Conservation (phyloP, 2,113 vertebrate species). For the Sinocyclocheilus grahami region DNA sequence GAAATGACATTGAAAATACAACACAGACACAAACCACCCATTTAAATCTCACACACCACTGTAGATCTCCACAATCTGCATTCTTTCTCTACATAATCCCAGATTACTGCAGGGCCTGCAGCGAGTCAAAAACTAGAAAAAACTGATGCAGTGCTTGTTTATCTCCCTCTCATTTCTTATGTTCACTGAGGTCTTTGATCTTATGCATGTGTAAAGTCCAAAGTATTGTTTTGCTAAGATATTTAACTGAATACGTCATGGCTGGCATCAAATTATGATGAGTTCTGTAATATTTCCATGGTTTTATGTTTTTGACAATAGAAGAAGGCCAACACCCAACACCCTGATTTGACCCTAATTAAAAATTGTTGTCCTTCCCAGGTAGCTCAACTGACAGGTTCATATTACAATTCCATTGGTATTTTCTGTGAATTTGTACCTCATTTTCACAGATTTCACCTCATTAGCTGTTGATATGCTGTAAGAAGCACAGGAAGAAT, state of each 20-base stretch:
- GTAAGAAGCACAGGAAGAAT: not conserved
- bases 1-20: not conserved
- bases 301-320: constrained; percentile 53
- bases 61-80: constrained; percentile 3
- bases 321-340: constrained; percentile 46
- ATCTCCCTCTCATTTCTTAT: not conserved
- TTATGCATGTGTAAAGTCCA: not conserved
- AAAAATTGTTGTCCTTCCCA: constrained; percentile 58
- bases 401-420: constrained; percentile 47
- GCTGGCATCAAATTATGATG: not conserved
- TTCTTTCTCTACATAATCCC: not conserved
- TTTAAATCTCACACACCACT: not conserved
- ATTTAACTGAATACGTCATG: constrained; percentile 32
- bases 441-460: not conserved
- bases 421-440: not conserved
- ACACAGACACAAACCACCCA: not conserved
- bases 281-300: constrained; percentile 37
- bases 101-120: not conserved
- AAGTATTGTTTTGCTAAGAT: not conserved
- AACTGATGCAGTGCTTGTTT: not conserved
- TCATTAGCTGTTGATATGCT: not conserved
- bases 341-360: constrained; percentile 56
- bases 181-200: too few relatives aligned
- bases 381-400: constrained; percentile 67
- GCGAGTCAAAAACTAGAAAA: not conserved